Evolutionary conservation across 35 echinoderm and acorn worm genomes (phyloP).

Genomic region (Lytechinus variegatus): DNA sequence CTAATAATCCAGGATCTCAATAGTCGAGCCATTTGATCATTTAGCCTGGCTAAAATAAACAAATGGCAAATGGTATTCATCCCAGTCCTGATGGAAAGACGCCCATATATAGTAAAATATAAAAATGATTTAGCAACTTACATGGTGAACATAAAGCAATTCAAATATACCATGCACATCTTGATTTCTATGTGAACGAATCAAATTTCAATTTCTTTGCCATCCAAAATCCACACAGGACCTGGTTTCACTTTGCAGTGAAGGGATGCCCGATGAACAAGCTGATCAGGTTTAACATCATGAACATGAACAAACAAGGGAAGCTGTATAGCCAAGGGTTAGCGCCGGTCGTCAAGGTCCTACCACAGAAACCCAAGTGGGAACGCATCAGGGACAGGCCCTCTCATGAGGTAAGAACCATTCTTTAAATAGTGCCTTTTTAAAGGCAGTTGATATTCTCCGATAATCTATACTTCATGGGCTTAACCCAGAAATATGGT

Average conservation of each 20-base stretch:
- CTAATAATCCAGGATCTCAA: too few species aligned
- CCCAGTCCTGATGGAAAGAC: too few species aligned
- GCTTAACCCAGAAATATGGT: too few species aligned
- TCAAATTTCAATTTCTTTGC: neutral
- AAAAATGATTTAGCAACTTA: neutral
- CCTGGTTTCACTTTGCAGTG: constrained; percentile 98
- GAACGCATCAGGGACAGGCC: constrained; percentile 88
- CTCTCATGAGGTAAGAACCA: constrained; percentile 72
- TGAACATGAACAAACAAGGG: constrained; percentile 98
- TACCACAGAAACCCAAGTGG: constrained; percentile 97
- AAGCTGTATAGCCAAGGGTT: constrained; percentile 98
- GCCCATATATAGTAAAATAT: too few species aligned
- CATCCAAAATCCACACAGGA: constrained; percentile 37
- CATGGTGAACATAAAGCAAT: neutral
- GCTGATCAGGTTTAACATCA: constrained; percentile 93
- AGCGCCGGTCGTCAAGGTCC: constrained; percentile 87
- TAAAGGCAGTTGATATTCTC: too few species aligned
- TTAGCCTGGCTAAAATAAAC: too few species aligned
- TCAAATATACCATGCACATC: neutral
- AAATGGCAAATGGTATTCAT: too few species aligned
- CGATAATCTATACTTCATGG: too few species aligned
- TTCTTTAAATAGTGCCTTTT: neutral
- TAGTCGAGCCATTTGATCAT: too few species aligned
- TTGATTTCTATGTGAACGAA: too few species aligned
- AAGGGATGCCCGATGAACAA: constrained; percentile 94